A percentile compares a stretch with the other conserved stretches of the same genome.
These are phyloP conservation scores for Pipra filicauda DNA, from an alignment of 2,113 vertebrate species.

Conservation along the genomic window DNA sequence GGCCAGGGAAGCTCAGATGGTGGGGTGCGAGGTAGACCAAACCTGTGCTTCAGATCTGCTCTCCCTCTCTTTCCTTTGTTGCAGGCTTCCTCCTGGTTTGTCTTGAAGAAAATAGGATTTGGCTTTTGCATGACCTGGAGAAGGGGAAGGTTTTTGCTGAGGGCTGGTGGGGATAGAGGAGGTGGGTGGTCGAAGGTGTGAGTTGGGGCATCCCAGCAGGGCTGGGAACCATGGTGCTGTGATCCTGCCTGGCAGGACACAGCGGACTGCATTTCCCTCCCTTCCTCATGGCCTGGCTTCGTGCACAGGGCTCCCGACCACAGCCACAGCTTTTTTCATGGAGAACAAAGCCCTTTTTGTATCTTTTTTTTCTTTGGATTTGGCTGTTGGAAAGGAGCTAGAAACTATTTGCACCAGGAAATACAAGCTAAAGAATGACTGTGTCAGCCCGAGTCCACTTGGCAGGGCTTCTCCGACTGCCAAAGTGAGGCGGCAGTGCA, in stretches of 20 bases:
- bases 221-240: background rate
- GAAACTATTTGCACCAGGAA: constrained; percentile 52
- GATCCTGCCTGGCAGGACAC: background rate
- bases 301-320: background rate
- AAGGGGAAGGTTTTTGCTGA: background rate
- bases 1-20: background rate
- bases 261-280: background rate
- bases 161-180: background rate
- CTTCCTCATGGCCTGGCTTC: background rate
- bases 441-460: background rate
- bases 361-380: background rate
- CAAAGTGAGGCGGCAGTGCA: background rate
- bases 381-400: constrained; percentile 38
- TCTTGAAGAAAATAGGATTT: background rate
- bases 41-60: background rate
- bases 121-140: background rate
- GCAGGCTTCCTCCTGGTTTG: background rate
- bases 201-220: rapidly evolving
- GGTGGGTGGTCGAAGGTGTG: background rate
- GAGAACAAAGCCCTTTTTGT: constrained; percentile 53
- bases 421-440: constrained; percentile 43
- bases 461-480: background rate
- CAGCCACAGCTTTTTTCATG: background rate
- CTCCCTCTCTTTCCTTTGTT: background rate
- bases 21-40: background rate